phyloP scores from a whole-genome alignment of 1,140 invertebrate species.

The Megalonaias nervosa region DNA sequence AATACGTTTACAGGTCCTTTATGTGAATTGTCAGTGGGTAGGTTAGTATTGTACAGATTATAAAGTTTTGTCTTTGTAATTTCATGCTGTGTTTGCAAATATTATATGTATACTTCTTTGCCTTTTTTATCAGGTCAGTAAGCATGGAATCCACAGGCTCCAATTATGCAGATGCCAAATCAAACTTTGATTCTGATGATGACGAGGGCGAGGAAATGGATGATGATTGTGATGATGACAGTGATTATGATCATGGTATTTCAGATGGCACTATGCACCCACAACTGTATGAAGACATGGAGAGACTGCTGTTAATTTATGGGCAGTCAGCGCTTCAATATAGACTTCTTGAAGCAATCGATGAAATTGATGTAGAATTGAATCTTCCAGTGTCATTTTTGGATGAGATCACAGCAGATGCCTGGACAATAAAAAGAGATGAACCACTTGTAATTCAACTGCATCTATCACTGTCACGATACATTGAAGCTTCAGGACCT shows the following conservation, averaged over 20 bases:
- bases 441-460: constrained; percentile 53
- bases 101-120: neutral
- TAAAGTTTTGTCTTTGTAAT: too few species aligned
- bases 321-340: constrained; percentile 38
- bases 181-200: constrained; percentile 8
- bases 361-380: constrained; percentile 58
- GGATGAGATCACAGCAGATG: constrained; percentile 48
- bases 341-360: constrained; percentile 52
- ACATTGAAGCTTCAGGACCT: constrained; percentile 47
- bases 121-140: constrained; percentile 18
- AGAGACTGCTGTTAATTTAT: constrained; percentile 38
- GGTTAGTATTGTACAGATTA: too few species aligned
- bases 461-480: constrained; percentile 48
- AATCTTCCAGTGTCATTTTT: constrained; percentile 47
- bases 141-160: constrained; percentile 11
- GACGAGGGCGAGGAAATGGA: constrained; percentile 12
- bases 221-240: constrained; percentile 4
- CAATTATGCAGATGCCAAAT: constrained; percentile 17
- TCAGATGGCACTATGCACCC: constrained; percentile 30
- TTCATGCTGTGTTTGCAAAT: too few species aligned
- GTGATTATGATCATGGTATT: neutral
- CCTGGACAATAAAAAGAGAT: constrained; percentile 47
- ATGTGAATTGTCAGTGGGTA: too few species aligned
- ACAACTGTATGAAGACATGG: constrained; percentile 38
- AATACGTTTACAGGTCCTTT: too few species aligned